Percentiles rank a stretch among this genome's conserved stretches.
Evolutionary conservation across 2,113 vertebrate species (phyloP).

Genomic region (Lamprotornis superbus): DNA sequence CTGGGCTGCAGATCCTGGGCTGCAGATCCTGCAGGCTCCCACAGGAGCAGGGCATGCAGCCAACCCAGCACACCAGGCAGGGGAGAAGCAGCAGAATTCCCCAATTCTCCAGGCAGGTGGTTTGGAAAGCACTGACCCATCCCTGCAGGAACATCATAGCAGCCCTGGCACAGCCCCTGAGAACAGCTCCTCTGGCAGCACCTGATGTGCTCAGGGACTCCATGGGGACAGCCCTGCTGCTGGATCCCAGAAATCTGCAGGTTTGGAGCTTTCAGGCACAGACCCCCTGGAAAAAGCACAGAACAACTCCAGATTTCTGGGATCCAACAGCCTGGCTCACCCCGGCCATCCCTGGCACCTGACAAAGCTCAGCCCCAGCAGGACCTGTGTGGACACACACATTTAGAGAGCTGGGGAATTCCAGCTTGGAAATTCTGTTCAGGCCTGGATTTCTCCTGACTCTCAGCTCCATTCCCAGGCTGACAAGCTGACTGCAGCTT

Average conservation of each 20-base stretch:
- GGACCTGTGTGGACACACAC: too few relatives aligned
- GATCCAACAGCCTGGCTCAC: not conserved
- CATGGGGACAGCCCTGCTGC: too few relatives aligned
- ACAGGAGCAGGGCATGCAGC: not conserved
- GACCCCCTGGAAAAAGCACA: too few relatives aligned
- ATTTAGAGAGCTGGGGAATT: too few relatives aligned
- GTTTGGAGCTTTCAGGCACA: too few relatives aligned
- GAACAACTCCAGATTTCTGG: too few relatives aligned
- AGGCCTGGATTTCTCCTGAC: too few relatives aligned
- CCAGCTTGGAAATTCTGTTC: too few relatives aligned
- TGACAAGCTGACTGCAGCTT: too few relatives aligned
- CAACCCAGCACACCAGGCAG: not conserved
- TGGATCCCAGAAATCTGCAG: too few relatives aligned
- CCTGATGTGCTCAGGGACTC: rapidly evolving
- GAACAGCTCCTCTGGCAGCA: rapidly evolving
- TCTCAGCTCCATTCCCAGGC: too few relatives aligned
- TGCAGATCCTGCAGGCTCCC: not conserved
- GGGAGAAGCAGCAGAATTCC: not conserved
- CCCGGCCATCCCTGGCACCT: rapidly evolving
- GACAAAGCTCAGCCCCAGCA: not conserved
- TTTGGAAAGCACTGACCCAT: not conserved
- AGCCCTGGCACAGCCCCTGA: rapidly evolving
- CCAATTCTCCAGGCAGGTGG: not conserved
- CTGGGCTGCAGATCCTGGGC: rapidly evolving
- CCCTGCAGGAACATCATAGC: not conserved